Percentiles rank a stretch among this genome's conserved stretches.
phyloP scores from a whole-genome alignment of 2,113 vertebrate species.

The Corydoras sp. region DNA sequence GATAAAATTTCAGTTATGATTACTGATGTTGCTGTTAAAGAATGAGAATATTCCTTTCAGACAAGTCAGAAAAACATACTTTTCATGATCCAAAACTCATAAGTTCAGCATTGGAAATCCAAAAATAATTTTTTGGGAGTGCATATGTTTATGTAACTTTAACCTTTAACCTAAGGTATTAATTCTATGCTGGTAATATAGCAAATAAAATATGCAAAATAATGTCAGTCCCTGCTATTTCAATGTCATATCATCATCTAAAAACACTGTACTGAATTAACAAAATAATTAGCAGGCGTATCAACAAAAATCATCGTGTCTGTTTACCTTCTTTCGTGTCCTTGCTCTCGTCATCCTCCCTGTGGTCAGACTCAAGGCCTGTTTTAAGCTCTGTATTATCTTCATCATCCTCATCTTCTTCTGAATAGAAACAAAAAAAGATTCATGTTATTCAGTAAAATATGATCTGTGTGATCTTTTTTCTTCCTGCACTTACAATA shows the following conservation, averaged over 20 bases:
- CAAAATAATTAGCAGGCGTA: not conserved
- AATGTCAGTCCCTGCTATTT: not conserved
- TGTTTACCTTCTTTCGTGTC: conserved; percentile 84
- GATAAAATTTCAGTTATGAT: too few species aligned
- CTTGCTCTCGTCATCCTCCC: conserved; percentile 79
- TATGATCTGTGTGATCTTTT: not conserved
- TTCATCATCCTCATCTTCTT: conserved; percentile 94
- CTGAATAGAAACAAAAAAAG: conserved; percentile 59
- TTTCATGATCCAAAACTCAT: too few species aligned
- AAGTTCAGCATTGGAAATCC: too few species aligned
- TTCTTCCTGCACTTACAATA: conserved; percentile 26
- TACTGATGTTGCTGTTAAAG: too few species aligned
- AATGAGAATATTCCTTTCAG: too few species aligned
- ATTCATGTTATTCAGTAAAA: conserved; percentile 28
- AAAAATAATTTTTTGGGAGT: too few species aligned
- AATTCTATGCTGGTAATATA: too few species aligned
- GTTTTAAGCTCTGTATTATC: conserved; percentile 81
- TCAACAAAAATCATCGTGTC: not conserved
- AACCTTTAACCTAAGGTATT: too few species aligned
- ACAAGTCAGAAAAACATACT: too few species aligned
- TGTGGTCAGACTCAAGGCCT: conserved; percentile 74
- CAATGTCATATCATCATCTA: not conserved
- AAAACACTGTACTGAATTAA: not conserved
- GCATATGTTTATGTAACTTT: too few species aligned
- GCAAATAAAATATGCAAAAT: not conserved